phyloP scores from a whole-genome alignment of 1,140 invertebrate genomes.

The Drosophila bipectinata region DNA sequence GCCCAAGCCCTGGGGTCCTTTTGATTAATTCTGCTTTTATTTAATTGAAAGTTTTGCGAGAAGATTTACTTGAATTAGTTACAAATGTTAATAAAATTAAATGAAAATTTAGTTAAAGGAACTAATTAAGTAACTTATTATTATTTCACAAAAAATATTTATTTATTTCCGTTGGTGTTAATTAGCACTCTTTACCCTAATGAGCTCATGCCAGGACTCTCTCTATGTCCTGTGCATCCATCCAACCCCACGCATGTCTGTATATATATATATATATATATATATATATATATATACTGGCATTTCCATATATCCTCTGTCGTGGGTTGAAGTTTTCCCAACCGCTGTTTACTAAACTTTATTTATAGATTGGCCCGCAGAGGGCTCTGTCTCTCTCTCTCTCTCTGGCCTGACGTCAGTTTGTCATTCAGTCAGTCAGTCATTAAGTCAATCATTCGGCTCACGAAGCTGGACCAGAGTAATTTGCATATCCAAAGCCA shows the following conservation, averaged over 20 bases:
- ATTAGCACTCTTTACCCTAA: background rate
- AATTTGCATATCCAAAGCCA: constrained; percentile 46
- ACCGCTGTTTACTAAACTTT: constrained; percentile 35
- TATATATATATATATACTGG: background rate
- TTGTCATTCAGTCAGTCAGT: constrained; percentile 3
- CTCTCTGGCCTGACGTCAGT: constrained; percentile 24
- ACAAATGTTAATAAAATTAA: constrained; percentile 20
- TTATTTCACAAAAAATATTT: no score
- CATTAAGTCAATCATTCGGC: constrained; percentile 3
- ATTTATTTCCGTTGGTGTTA: background rate
- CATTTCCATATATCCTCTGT: constrained; percentile 18
- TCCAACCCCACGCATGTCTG: background rate
- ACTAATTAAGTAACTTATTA: background rate
- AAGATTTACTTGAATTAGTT: constrained; percentile 57
- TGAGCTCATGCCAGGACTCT: background rate
- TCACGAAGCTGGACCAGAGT: constrained; percentile 28
- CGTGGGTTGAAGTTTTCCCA: constrained; percentile 25
- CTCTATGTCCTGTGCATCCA: background rate
- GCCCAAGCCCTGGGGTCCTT: constrained; percentile 18
- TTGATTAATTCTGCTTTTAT: constrained; percentile 76
- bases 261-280: background rate
- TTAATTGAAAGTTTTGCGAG: constrained; percentile 71
- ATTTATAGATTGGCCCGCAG: constrained; percentile 53
- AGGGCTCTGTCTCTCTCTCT: background rate
- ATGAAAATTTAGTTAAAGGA: background rate